These are phyloP conservation scores for Acrocephalus kingi DNA, from an alignment of 2,113 vertebrate species.

Conservation along the genomic window DNA sequence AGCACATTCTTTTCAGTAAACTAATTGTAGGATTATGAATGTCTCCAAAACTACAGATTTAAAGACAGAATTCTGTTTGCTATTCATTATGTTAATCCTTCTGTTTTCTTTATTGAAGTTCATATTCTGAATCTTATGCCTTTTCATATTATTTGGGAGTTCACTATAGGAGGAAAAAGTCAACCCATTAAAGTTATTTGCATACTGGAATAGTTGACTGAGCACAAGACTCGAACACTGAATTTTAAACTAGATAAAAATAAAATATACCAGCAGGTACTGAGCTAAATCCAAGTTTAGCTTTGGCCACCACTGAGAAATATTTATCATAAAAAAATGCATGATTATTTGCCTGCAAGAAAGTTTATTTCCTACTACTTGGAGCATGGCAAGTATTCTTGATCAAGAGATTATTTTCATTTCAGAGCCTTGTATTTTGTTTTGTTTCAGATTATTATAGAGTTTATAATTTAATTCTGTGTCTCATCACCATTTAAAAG, in stretches of 20 bases:
- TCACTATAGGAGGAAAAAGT: background rate
- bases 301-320: background rate
- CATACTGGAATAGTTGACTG: background rate
- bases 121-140: background rate
- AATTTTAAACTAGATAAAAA: background rate
- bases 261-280: background rate
- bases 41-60: background rate
- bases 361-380: background rate
- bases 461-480: background rate
- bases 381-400: background rate
- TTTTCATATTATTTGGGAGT: background rate
- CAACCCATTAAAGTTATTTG: background rate
- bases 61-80: background rate
- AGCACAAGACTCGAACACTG: background rate
- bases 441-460: background rate
- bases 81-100: constrained; percentile 43
- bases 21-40: background rate
- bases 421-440: background rate
- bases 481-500: background rate
- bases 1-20: background rate
- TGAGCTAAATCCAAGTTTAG: background rate
- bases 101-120: background rate
- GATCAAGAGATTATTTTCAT: background rate
- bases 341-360: background rate
- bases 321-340: background rate